Base-by-base conservation (phyloP, 1,140 invertebrate genomes). In the Nephotettix cincticeps region DNA sequence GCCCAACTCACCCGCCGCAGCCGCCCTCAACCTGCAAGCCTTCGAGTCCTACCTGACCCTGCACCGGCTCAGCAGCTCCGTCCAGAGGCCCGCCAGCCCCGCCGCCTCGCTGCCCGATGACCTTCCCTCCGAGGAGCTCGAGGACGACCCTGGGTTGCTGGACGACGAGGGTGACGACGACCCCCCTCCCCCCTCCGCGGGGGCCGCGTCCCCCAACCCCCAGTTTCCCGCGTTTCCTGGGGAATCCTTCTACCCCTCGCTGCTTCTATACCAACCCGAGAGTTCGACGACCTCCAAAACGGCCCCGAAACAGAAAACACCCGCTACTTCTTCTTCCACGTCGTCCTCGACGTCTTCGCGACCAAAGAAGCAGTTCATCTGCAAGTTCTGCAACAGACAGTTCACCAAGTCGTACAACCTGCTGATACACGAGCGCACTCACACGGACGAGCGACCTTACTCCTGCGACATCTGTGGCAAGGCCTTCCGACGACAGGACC, bases 381-480 rank as follows among this genome's bases (percentile, higher is more conserved):
- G 98, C 85, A 94, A 96, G 79, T 99, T 94, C 80, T 99, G 98
- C 83, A 92, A 94, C 79, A 87, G 98, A 45, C 93, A 98, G 77
- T 99, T 99, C 81, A 97, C 97, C 68, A 99, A 99, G 83, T 94
- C 95, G 19, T 99, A 99, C 83, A 99, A 99, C 80, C 86, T 99
- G 58, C 84, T 99, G 63, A 99, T 99, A 75, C 97, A 99, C 83
- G 95, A 99, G 81, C 86, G 96, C 75, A 99, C 96, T 1, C 98
- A 99, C 80, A 99, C 98, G 1, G 96, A 99, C 81, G 98, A 99
- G 81, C 83, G 97, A 69, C 98, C 97, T 1, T 99, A 97, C 79
- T 94, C 95, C 14, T 99, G 98, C 84, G 97, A 99, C 81, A 93
- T 99, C 71, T 99, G 98, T 83, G 86, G 89, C 27, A 93, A 92